Percentiles rank a stretch among this genome's conserved stretches.
Conservation (phyloP, 2,113 vertebrate genomes). For the Otus sunia region DNA sequence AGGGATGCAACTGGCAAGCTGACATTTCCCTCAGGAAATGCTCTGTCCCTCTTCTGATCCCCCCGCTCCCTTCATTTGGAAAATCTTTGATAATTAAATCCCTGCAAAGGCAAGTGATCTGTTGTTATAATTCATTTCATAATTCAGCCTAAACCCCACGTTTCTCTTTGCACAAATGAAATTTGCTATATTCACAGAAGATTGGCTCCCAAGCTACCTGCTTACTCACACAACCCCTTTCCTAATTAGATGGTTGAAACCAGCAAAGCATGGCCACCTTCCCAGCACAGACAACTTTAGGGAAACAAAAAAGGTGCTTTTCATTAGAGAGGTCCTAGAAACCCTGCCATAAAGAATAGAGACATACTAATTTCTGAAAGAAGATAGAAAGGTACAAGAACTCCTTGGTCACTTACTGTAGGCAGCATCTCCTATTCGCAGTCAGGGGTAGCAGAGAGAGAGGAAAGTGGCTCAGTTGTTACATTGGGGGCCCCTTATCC, state of each 20-base stretch:
- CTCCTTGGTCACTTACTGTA: neutral
- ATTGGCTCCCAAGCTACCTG: neutral
- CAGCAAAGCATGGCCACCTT: neutral
- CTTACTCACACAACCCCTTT: neutral
- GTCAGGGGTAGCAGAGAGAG: neutral
- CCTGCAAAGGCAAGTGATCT: neutral
- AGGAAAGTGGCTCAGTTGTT: neutral
- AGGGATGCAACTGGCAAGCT: neutral
- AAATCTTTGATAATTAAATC: conserved; percentile 60
- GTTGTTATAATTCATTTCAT: neutral
- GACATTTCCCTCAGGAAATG: conserved; percentile 29
- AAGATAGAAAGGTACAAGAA: neutral
- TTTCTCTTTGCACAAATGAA: conserved; percentile 21
- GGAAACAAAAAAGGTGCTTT: neutral
- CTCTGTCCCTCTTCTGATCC: neutral
- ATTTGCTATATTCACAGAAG: conserved; percentile 9
- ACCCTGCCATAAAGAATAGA: neutral
- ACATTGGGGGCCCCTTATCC: neutral
- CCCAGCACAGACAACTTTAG: neutral
- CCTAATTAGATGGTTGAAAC: conserved; percentile 1
- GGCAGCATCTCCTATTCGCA: neutral
- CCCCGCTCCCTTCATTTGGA: neutral
- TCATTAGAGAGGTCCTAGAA: neutral
- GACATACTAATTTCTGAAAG: neutral
- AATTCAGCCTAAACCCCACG: neutral